Conservation (phyloP, 2,797 vertebrate genomes). For the Pogonophryne albipinna region DNA sequence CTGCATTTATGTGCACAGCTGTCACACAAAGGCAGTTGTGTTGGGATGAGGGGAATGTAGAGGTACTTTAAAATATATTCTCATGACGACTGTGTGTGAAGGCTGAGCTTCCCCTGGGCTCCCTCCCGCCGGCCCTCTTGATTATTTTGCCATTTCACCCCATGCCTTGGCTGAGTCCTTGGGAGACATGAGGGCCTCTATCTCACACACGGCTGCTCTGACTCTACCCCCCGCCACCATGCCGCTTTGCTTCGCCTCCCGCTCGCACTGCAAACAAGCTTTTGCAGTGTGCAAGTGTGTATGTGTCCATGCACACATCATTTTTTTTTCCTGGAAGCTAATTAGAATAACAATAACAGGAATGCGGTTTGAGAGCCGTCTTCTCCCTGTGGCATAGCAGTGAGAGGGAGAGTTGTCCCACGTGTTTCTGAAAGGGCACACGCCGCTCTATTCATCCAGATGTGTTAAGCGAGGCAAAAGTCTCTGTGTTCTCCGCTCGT, state of each 20-base stretch:
- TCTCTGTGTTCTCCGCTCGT: conserved; percentile 65
- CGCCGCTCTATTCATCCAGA: conserved; percentile 85
- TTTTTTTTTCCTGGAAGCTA: conserved; percentile 73
- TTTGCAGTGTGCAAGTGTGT: conserved; percentile 61
- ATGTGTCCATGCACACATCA: conserved; percentile 53
- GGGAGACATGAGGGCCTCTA: conserved; percentile 77
- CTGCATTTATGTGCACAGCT: conserved; percentile 73
- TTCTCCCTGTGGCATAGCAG: conserved; percentile 75
- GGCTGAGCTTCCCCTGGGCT: conserved; percentile 61
- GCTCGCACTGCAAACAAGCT: conserved; percentile 71
- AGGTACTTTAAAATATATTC: conserved; percentile 72
- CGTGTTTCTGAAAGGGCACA: conserved; percentile 79
- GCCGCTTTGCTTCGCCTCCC: conserved; percentile 57
- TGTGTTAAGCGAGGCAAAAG: conserved; percentile 79
- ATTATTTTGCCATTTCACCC: conserved; percentile 80
- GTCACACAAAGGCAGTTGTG: conserved; percentile 63
- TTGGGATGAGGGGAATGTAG: conserved; percentile 62
- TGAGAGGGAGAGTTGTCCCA: conserved; percentile 73
- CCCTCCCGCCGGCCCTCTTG: conserved; percentile 70
- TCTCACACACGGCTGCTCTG: conserved; percentile 76
- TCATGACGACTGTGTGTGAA: conserved; percentile 77
- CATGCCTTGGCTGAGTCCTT: conserved; percentile 75
- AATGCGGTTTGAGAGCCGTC: conserved; percentile 79
- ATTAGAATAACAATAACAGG: conserved; percentile 88
- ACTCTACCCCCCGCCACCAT: conserved; percentile 57